Percentiles rank a stretch among this genome's conserved stretches.
Evolutionary conservation across 2,888 invertebrate genomes (phyloP).

Genomic region (Hemicrepidius hirtus): DNA sequence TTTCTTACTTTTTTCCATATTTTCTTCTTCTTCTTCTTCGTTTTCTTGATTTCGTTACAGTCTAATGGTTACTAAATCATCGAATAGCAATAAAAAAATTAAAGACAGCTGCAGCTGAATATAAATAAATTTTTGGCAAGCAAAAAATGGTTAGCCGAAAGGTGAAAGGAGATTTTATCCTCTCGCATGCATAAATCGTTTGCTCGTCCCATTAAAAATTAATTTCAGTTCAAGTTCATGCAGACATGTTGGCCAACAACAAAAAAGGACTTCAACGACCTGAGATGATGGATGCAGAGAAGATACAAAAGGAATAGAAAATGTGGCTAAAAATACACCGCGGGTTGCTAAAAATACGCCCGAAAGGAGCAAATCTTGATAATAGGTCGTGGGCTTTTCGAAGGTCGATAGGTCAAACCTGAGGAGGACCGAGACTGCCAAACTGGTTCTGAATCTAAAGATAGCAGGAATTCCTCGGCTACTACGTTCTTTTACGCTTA

Average conservation of each 20-base stretch:
- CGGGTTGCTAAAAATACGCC: slow-evolving; percentile 28
- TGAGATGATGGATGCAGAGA: slow-evolving; percentile 17
- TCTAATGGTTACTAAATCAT: no score
- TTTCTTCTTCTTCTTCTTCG: no score
- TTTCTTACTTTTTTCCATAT: no score
- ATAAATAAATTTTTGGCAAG: no score
- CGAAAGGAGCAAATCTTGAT: slow-evolving; percentile 9
- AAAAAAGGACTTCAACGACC: slow-evolving; percentile 6
- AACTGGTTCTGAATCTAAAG: slow-evolving; percentile 46
- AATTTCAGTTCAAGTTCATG: slow-evolving; percentile 13
- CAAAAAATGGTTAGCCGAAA: no score
- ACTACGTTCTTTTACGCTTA: slow-evolving; percentile 42
- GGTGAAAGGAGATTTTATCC: slow-evolving; percentile 1
- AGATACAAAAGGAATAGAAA: background rate
- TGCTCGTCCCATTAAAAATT: slow-evolving; percentile 12
- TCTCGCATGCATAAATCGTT: background rate
- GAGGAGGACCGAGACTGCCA: slow-evolving; percentile 39
- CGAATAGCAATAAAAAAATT: no score
- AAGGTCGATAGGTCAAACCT: slow-evolving; percentile 47
- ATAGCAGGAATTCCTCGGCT: slow-evolving; percentile 44
- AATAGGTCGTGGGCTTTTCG: slow-evolving; percentile 35
- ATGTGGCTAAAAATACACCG: slow-evolving; percentile 15
- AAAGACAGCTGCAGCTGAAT: no score
- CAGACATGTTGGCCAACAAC: slow-evolving; percentile 5
- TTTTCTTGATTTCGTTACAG: no score